Percentiles rank a stretch among this genome's conserved stretches.
These are phyloP conservation scores for Thymelicus lineola DNA, from an alignment of 2,888 invertebrate genomes.

Conservation along the genomic window DNA sequence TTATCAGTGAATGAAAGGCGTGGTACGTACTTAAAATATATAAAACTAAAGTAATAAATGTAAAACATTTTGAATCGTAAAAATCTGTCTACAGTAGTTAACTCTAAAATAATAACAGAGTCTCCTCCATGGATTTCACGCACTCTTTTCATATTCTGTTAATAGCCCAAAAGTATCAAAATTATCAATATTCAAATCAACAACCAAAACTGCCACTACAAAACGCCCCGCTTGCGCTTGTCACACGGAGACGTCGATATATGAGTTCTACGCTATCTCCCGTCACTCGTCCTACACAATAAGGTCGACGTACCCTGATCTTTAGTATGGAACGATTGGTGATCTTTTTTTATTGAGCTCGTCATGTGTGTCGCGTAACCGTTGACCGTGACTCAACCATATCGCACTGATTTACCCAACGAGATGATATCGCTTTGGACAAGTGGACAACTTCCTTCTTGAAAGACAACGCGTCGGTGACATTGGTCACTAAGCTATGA, in stretches of 20 bases:
- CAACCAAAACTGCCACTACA: conserved; percentile 1
- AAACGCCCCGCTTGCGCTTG: background rate
- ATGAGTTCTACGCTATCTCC: conserved; percentile 48
- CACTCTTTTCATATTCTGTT: too few relatives aligned
- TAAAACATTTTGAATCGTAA: too few relatives aligned
- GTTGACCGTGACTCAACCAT: conserved; percentile 53
- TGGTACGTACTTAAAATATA: too few relatives aligned
- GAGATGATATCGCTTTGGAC: conserved; percentile 46
- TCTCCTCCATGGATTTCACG: too few relatives aligned
- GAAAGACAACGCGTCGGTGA: background rate
- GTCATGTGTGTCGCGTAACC: conserved; percentile 57
- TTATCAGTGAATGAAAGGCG: too few relatives aligned
- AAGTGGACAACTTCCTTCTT: conserved; percentile 2
- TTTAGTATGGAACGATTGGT: conserved; percentile 76
- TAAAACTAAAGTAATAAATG: too few relatives aligned
- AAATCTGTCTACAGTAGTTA: too few relatives aligned
- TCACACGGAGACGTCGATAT: background rate
- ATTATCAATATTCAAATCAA: too few relatives aligned
- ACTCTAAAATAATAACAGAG: too few relatives aligned
- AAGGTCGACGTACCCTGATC: conserved; percentile 81
- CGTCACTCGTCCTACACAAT: conserved; percentile 45
- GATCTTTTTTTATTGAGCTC: conserved; percentile 73
- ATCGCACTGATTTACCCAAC: conserved; percentile 45
- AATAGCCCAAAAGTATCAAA: too few relatives aligned
- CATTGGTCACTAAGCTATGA: background rate